A percentile compares a stretch with the other conserved stretches of the same genome.
phyloP scores from a whole-genome alignment of 2,113 vertebrate genomes.

The Labrus mixtus region DNA sequence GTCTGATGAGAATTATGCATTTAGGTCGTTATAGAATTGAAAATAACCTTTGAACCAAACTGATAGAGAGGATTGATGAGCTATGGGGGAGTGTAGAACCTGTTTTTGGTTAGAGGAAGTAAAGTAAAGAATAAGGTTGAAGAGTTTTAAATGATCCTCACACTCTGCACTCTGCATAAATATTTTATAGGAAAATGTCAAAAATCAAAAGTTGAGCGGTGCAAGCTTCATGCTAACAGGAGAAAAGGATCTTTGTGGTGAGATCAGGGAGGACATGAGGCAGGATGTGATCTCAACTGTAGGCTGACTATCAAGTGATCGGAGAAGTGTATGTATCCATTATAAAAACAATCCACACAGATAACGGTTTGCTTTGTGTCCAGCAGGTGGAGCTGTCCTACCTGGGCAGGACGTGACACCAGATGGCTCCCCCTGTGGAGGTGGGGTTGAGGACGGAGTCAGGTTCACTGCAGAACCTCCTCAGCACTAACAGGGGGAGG shows the following conservation, averaged over 20 bases:
- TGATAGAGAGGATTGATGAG: no score
- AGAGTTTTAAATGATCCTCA: not conserved
- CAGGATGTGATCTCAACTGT: not conserved
- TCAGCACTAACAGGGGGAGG: constrained; percentile 80
- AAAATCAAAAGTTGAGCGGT: not conserved
- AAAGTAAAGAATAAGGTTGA: not conserved
- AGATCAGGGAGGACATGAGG: not conserved
- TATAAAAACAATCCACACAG: no score
- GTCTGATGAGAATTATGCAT: no score
- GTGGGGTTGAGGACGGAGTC: constrained; percentile 80
- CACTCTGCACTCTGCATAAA: not conserved
- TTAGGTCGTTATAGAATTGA: no score
- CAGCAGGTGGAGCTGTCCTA: constrained; percentile 60
- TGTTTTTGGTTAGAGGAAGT: not conserved
- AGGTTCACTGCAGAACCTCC: constrained; percentile 81
- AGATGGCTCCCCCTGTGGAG: constrained; percentile 83
- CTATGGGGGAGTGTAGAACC: no score
- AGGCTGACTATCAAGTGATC: no score
- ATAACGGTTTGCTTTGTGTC: not conserved
- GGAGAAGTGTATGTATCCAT: no score
- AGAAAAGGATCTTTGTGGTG: not conserved
- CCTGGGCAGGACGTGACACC: constrained; percentile 96
- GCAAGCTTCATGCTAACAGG: not conserved
- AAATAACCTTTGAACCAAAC: no score
- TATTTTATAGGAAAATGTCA: not conserved